Base-by-base conservation (phyloP, 2,797 vertebrate species). In the Mus caroli region DNA sequence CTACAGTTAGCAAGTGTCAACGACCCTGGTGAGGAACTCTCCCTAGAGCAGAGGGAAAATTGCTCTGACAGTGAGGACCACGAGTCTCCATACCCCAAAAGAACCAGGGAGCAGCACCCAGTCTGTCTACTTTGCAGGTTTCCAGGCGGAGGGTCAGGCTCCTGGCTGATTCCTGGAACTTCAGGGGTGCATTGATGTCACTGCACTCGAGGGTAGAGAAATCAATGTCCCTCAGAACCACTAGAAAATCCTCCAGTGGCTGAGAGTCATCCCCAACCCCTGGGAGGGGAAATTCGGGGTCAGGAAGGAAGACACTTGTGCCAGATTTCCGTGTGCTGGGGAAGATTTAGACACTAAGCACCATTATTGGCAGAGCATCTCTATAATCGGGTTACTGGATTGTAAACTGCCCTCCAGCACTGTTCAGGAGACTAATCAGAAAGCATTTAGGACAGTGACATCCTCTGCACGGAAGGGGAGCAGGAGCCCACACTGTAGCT, bases 401-500 rank as follows among this genome's bases (percentile, higher is more conserved):
- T 94, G 73, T 91, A 92, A 91, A 95, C 88, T 64, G 40, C 60
- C 87, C 90, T n/a, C 54, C 0, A 2, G 90, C 85, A 91, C 97
- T 91, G 80, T 88, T 93, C 83, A 91, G 69, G 78, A 93, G 90
- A 88, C 86, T 78, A 96, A 90, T 93, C 96, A 94, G 83, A 97
- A 95, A 95, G 87, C 84, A 19, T 94, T 95, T 90, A 67, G 75
- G 88, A 79, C 52, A 90, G 76, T 79, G 79, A 5, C 10, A 17
- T 82, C 12, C 62, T n/a, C 31, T 67, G 82, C 91, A 93, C 6
- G 52, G 76, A 52, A 85, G 80, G 73, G 92, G 79, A 91, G 40
- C 46, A n/a, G 10, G 9, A 88, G 26, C 75, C 28, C 43, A 15
- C 76, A 31, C 46, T 46, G 28, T 67, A 79, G 79, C 76, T 83